Evolutionary conservation across 2,888 invertebrate species (phyloP), one percentile per base, ranked within the genome.

Genomic region (Seira ritae): DNA sequence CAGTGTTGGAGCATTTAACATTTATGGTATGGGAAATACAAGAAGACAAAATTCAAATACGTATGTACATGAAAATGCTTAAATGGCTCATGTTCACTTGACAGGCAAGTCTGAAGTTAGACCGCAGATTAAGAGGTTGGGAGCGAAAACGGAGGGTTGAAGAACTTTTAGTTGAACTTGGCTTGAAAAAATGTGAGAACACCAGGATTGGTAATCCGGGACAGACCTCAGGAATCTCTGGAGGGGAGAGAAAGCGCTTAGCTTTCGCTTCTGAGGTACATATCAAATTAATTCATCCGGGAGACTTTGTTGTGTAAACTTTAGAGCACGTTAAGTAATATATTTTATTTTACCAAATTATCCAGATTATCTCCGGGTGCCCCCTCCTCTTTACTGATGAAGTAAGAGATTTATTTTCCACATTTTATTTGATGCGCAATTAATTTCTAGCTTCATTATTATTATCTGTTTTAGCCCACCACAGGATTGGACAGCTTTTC

Each of bases 211-310:
- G 97, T 0, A 93, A 93, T 0, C 92, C 93, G 12, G 95, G 95
- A 60, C 93, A 94, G 20, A 92, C 92, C 73, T 96, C 96, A 90
- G 95, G 96, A 0, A 92, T 98, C 0, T 98, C 98, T 0, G 98
- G 98, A 0, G 98, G 98, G 0, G 98, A 98, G 90, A 95, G 95
- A 90, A 98, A 98, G 90, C 92, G 98, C 77, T 91, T 98, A 20
- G 95, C 98, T 0, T 98, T 98, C 90, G 98, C 98, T 2, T 95
- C 97, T 0, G 98, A 98, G 92, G 96, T 96, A 91, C 89, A 87
- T 86, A 31, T 2, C 31, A 31, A 31, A n/a, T n/a, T n/a, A n/a
- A n/a, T n/a, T n/a, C n/a, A 23, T 12, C 10, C n/a, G 68, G 12
- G 46, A 42, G 46, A 42, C 12, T 42, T 42, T 42, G 12, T 42